Evolutionary conservation across 1,140 invertebrate species (phyloP).

Genomic region (Planococcus citri): DNA sequence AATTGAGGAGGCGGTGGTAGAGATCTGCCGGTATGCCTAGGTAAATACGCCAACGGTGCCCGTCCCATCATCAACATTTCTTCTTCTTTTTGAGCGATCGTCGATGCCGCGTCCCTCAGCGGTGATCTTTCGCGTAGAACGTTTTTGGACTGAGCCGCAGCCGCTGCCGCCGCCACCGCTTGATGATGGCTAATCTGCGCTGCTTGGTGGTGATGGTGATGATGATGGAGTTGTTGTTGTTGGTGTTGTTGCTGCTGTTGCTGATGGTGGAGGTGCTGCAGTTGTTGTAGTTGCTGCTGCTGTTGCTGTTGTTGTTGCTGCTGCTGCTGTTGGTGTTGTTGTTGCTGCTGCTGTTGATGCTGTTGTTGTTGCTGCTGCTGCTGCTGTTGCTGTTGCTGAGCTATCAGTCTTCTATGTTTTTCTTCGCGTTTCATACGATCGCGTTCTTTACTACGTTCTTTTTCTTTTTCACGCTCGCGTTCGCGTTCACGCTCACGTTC

Average conservation of each 20-base stretch:
- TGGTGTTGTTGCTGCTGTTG: no score
- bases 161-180: slow-evolving; percentile 20
- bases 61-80: slow-evolving; percentile 26
- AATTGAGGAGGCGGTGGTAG: slow-evolving; percentile 27
- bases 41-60: slow-evolving; percentile 26
- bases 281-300: no score
- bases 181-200: slow-evolving; percentile 27
- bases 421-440: slow-evolving; percentile 35
- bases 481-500: slow-evolving; percentile 24
- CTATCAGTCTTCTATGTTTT: slow-evolving; percentile 36
- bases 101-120: slow-evolving; percentile 22
- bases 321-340: slow-evolving; percentile 23
- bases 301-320: slow-evolving; percentile 27
- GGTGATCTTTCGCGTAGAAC: slow-evolving; percentile 25
- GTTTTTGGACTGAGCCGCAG: background rate
- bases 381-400: slow-evolving; percentile 35
- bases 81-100: slow-evolving; percentile 26
- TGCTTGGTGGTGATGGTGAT: slow-evolving; percentile 36
- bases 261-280: no score
- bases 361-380: no score
- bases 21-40: slow-evolving; percentile 26
- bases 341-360: no score
- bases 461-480: slow-evolving; percentile 21
- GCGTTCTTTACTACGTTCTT: slow-evolving; percentile 26
- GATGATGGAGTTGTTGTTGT: no score